A percentile compares a stretch with the other conserved stretches of the same genome.
phyloP scores from a whole-genome alignment of 1,140 invertebrate species.

The Paralvinella palmiformis region DNA sequence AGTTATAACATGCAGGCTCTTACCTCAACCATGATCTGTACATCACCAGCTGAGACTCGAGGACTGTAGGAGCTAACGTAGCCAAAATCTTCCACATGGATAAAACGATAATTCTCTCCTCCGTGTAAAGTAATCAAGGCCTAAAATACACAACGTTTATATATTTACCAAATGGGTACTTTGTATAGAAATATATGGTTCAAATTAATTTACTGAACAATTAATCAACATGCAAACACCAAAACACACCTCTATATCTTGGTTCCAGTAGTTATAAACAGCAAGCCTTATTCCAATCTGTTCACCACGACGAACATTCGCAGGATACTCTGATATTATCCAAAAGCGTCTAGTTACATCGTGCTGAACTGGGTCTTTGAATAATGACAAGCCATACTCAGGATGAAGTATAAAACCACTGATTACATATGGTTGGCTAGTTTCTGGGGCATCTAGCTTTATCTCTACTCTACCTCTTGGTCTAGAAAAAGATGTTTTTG shows the following conservation, averaged over 20 bases:
- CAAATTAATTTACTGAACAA: background rate
- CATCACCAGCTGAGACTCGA: constrained; percentile 5
- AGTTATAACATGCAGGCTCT: background rate
- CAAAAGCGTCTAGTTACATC: constrained; percentile 15
- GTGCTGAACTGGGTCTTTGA: constrained; percentile 6
- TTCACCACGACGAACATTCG: constrained; percentile 13
- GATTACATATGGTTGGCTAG: background rate
- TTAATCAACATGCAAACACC: background rate
- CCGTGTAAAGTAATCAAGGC: constrained; percentile 12
- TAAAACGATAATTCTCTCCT: constrained; percentile 13
- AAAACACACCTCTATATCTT: constrained; percentile 13
- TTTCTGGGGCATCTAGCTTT: background rate
- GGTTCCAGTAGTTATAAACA: constrained; percentile 18
- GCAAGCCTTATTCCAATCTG: constrained; percentile 15
- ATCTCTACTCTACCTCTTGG: background rate
- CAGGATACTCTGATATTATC: constrained; percentile 7
- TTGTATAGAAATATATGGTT: background rate
- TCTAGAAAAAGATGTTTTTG: background rate
- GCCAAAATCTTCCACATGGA: constrained; percentile 16
- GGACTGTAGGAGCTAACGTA: constrained; percentile 16
- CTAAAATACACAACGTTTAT: constrained; percentile 3
- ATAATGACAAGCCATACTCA: background rate
- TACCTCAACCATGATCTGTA: constrained; percentile 18
- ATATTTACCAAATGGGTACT: no score
- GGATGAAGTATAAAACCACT: background rate